A percentile compares a stretch with the other conserved stretches of the same genome.
Conservation (phyloP, 2,113 vertebrate genomes). For the Spheniscus mendiculus region DNA sequence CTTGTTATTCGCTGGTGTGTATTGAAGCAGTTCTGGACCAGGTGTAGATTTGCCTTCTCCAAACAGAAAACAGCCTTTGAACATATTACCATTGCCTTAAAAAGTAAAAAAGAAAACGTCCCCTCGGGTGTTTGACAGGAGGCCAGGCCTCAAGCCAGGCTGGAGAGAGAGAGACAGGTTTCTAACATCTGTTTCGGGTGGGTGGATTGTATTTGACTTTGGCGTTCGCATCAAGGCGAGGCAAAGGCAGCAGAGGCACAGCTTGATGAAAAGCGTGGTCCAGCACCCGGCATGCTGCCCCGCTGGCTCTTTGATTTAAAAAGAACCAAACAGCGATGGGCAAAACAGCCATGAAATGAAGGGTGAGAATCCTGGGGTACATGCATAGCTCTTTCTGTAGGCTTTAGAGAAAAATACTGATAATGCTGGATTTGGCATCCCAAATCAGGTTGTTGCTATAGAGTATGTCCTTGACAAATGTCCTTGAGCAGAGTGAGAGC, state of each 20-base stretch:
- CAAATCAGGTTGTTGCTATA: neutral
- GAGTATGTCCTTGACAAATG: neutral
- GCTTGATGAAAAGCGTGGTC: neutral
- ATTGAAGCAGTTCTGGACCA: neutral
- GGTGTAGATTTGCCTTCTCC: constrained; percentile 22
- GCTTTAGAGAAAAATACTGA: neutral
- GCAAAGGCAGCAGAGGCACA: neutral
- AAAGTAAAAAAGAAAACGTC: neutral
- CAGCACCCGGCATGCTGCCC: neutral
- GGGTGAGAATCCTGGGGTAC: neutral
- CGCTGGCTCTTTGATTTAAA: neutral
- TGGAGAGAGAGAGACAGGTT: constrained; percentile 32
- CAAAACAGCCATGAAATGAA: neutral
- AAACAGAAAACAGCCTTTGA: constrained; percentile 21
- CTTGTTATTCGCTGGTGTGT: neutral
- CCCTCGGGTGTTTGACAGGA: neutral
- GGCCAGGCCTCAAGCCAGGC: constrained; percentile 1
- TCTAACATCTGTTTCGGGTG: constrained; percentile 37
- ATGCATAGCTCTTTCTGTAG: neutral
- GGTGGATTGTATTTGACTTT: constrained; percentile 31
- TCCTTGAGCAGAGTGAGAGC: neutral
- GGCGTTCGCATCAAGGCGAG: neutral
- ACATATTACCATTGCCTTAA: neutral
- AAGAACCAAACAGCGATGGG: neutral
- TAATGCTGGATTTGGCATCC: neutral